Evolutionary conservation across 2,113 vertebrate species (phyloP).

Genomic region (Geothlypis trichas): DNA sequence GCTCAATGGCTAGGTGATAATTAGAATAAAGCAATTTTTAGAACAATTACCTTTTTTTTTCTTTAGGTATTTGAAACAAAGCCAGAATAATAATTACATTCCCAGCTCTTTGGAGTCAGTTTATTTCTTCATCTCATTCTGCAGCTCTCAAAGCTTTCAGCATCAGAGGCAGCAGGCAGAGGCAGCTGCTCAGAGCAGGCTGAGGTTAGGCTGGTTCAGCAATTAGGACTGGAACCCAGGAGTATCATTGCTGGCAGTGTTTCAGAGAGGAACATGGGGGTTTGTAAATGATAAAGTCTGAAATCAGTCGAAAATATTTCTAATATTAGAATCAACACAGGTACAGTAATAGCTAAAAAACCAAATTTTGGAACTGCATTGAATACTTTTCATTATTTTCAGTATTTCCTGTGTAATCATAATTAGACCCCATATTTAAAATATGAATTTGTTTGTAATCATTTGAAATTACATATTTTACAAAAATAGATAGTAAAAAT

Average conservation of each 20-base stretch:
- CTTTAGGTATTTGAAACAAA: neutral
- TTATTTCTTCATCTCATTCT: neutral
- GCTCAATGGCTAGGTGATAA: neutral
- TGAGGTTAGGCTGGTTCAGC: neutral
- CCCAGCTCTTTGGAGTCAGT: neutral
- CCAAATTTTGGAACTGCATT: neutral
- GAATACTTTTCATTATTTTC: neutral
- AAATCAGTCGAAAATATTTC: neutral
- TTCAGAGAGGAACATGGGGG: neutral
- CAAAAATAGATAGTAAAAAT: neutral
- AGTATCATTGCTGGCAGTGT: neutral
- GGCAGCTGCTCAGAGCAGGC: constrained; percentile 30
- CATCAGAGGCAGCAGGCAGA: neutral
- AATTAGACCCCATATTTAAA: neutral
- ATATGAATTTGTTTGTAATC: neutral
- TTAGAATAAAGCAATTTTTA: neutral
- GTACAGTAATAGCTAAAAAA: neutral
- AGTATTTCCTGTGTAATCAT: neutral
- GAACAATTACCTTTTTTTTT: neutral
- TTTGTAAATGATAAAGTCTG: neutral
- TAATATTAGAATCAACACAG: neutral
- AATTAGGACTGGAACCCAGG: neutral
- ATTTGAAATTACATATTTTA: neutral
- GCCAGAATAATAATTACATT: neutral
- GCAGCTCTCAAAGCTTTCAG: neutral